Evolutionary conservation across 2,888 invertebrate genomes (phyloP).

Genomic region (Notodonta ziczac): DNA sequence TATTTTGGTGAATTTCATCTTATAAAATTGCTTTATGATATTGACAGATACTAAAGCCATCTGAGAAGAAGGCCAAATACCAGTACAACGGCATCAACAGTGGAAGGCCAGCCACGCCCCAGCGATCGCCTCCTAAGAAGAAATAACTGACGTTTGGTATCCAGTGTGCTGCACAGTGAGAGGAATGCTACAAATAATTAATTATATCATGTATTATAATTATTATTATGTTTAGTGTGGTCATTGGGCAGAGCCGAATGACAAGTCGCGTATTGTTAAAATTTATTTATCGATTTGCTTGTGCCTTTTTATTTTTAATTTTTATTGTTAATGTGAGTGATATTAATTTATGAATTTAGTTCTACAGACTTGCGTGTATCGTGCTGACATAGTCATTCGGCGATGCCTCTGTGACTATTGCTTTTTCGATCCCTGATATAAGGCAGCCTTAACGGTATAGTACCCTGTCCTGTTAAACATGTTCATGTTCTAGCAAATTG

Average conservation of each 20-base stretch:
- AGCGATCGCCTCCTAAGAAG: conserved; percentile 89
- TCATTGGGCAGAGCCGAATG: conserved; percentile 77
- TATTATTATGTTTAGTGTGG: conserved; percentile 74
- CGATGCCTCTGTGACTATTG: conserved; percentile 69
- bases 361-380: conserved; percentile 62
- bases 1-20: not conserved
- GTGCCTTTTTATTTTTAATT: conserved; percentile 82
- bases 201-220: conserved; percentile 81
- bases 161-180: conserved; percentile 83
- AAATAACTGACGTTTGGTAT: conserved; percentile 86
- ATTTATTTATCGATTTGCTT: conserved; percentile 80
- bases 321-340: conserved; percentile 76
- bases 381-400: conserved; percentile 70
- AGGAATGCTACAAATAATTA: conserved; percentile 82
- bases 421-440: conserved; percentile 73
- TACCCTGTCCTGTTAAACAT: conserved; percentile 65
- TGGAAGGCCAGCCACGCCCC: conserved; percentile 93
- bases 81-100: conserved; percentile 96
- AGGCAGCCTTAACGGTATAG: conserved; percentile 63
- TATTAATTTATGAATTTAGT: conserved; percentile 81
- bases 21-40: conserved; percentile 31
- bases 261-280: conserved; percentile 69
- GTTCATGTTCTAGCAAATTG: conserved; percentile 72
- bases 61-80: conserved; percentile 99
- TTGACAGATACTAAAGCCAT: conserved; percentile 97